Base-by-base conservation (phyloP, 2,797 vertebrate species). In the Coracias cyanogaster region DNA sequence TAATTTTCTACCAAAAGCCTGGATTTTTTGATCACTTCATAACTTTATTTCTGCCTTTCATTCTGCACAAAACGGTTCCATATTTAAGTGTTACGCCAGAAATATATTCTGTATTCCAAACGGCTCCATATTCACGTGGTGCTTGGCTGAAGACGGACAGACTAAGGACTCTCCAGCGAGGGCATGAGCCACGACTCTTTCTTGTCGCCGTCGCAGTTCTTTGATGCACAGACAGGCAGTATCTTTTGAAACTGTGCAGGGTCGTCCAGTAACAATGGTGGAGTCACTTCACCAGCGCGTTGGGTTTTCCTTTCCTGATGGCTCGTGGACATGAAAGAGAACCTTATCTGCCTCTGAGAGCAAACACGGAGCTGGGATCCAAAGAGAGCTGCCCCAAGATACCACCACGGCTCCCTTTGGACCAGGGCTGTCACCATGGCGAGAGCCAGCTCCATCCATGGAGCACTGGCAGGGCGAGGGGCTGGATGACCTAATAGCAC, bases 161-260 rank as follows among this genome's bases (percentile, higher is more conserved):
- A 26, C 9, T 1, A 8, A 48, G 71, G 45, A 12, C 33, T 48
- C 37, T 19, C 11, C 51, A 22, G 25, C 1, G 1, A 9, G 28
- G 77, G 60, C 86, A 69, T 0, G 9, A 58, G 67, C 46, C 48
- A 5, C 0, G 83, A 20, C 28, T 5, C 6, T 2, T n/a, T 10
- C 46, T 1, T 52, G 70, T n/a, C 29, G 7, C 79, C 1, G 0
- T 14, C 15, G 20, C 72, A 39, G 41, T 8, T 18, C 85, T 89
- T 83, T 93, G 80, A 93, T 93, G 86, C 62, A 21, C 52, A 55
- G 90, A 62, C 82, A 64, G 2, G 11, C 70, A 4, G 1, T 94
- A 93, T 94, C 83, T 93, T 2, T 46, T 95, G 97, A 97, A 82
- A 94, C 77, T 96, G 71, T 84, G 86, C 96, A 96, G 97, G 80